Conservation (phyloP, 2,113 vertebrate species). For the Ovis canadensis region DNA sequence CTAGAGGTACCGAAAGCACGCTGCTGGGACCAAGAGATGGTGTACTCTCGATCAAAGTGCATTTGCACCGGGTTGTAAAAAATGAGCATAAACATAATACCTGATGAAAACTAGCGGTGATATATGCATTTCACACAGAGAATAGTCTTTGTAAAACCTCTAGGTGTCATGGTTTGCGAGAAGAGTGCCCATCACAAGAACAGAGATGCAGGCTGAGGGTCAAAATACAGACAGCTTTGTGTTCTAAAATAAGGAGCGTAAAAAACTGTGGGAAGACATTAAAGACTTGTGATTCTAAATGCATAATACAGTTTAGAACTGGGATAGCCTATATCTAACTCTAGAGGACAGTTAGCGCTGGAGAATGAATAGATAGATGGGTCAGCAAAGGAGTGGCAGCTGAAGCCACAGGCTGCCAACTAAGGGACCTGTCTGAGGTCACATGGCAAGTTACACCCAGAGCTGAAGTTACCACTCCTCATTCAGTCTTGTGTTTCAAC, state of each 20-base stretch:
- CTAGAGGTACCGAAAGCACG: not conserved
- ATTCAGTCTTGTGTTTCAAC: not conserved
- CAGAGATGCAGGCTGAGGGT: not conserved
- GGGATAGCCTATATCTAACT: not conserved
- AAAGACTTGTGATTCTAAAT: not conserved
- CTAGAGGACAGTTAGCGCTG: not conserved
- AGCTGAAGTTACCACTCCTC: not conserved
- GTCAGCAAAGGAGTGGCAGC: not conserved
- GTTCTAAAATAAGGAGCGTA: conserved; percentile 4
- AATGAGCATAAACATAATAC: not conserved
- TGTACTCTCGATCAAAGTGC: not conserved
- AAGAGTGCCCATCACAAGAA: not conserved
- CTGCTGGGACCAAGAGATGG: not conserved
- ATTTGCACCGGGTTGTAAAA: not conserved
- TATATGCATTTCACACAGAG: not conserved
- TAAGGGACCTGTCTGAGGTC: not conserved
- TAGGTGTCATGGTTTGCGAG: not conserved
- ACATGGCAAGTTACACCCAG: not conserved
- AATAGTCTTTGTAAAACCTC: not conserved
- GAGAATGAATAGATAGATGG: not conserved
- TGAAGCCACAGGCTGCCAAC: not conserved
- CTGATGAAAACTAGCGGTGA: not conserved
- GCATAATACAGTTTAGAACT: not conserved
- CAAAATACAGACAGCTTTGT: not conserved
- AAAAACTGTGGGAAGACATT: not conserved